Base-by-base conservation (phyloP, 2,113 vertebrate genomes). In the Macroglossus sobrinus region DNA sequence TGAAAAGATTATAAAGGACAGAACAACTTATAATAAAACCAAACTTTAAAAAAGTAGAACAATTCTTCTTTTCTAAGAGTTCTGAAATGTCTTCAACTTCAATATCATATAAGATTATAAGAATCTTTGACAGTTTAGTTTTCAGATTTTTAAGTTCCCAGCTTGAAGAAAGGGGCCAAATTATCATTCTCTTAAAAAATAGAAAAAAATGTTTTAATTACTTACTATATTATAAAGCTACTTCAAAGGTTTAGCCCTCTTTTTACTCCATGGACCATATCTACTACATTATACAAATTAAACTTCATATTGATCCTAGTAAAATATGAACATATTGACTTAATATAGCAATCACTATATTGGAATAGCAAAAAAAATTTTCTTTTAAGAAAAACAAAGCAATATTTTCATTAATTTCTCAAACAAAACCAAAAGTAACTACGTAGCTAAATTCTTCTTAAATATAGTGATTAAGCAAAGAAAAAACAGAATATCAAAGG, bases 281-380 rank as follows among this genome's bases (percentile, higher is more conserved):
- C 40, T 86, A 21, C 19, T 14, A 14, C 4, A 30, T 89, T 63
- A 92, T 45, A 72, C 30, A 14, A 21, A 88, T 50, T 64, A 84
- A 84, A 7, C 1, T 84, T 91, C 74, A 2, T 69, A 93, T 26
- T 92, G 59, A 93, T 12, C 18, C 22, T 84, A 30, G 4, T 40
- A 95, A 96, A 94, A 93, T 30, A 89, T 53, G 22, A 7, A 92
- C 63, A 89, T 10, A 55, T 5, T 59, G 4, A 40, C 5, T 97
- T 88, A 91, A 87, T 16, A 24, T 33, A 69, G 35, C 87, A 84
- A 59, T 2, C 7, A 18, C 21, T 88, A 30, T 21, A 55, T 45
- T 40, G 89, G 10, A 78, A 35, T 3, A 88, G 19, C 28, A 94
- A 43, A 94, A 96, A 66, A 75, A 50, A 50, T 14, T 0, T 0